These are phyloP conservation scores for Calyptommatus sinebrachiatus DNA, from an alignment of 2,113 vertebrate genomes.

Conservation along the genomic window DNA sequence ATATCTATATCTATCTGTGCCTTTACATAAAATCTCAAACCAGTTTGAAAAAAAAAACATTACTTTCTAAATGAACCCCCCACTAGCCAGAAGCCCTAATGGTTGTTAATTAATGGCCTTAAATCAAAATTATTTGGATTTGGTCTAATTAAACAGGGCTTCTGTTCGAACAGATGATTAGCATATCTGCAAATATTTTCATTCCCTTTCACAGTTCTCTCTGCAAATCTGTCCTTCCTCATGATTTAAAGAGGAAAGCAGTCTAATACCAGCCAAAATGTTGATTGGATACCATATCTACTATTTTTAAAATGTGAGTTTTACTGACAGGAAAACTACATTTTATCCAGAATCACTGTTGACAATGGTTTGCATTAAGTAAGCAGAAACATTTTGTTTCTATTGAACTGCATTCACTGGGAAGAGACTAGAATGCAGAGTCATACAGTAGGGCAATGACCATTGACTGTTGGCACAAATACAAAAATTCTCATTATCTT, in stretches of 20 bases:
- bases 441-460: not conserved
- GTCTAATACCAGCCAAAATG: not conserved
- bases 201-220: not conserved
- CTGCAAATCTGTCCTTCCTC: not conserved
- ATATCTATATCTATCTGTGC: too few species aligned
- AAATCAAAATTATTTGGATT: too few species aligned
- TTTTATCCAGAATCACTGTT: not conserved
- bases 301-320: slow-evolving; percentile 16
- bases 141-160: too few species aligned
- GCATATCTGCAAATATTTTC: not conserved
- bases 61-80: too few species aligned
- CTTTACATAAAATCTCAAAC: too few species aligned
- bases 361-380: not conserved
- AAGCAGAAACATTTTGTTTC: not conserved
- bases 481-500: not conserved
- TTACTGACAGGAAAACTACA: not conserved
- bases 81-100: too few species aligned
- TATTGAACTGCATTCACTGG: not conserved
- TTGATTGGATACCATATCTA: not conserved
- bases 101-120: too few species aligned
- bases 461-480: not conserved
- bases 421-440: not conserved
- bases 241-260: not conserved
- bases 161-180: too few species aligned
- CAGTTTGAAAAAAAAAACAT: too few species aligned